These are phyloP conservation scores for Apis cerana DNA, from an alignment of 1,140 invertebrate genomes.

Conservation along the genomic window DNA sequence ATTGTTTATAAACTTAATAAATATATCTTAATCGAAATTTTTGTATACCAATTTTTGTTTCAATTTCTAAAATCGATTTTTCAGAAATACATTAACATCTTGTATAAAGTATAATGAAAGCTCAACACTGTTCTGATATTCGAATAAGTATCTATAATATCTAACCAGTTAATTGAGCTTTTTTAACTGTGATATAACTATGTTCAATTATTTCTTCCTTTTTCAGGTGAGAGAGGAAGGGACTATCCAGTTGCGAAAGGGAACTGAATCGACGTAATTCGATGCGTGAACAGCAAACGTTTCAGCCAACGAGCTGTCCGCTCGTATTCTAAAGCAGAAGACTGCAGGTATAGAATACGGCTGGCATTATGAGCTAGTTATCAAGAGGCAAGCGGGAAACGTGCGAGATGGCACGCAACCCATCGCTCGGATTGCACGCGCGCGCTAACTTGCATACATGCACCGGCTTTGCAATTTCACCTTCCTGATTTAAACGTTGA, in stretches of 20 bases:
- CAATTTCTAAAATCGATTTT: no score
- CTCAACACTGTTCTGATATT: neutral
- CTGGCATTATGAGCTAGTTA: slow-evolving; percentile 35
- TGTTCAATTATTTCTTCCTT: neutral
- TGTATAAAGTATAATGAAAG: no score
- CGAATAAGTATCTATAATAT: neutral
- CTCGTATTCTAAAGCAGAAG: slow-evolving; percentile 1
- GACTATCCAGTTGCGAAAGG: neutral
- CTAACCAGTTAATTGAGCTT: neutral
- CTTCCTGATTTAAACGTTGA: slow-evolving; percentile 17
- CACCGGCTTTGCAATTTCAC: slow-evolving; percentile 19
- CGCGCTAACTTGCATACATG: neutral
- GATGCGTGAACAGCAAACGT: slow-evolving; percentile 9
- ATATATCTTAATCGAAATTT: no score
- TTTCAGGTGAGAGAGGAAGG: neutral
- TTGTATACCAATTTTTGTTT: no score
- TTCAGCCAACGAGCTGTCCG: neutral
- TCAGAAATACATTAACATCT: no score
- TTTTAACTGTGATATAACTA: neutral
- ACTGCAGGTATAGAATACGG: slow-evolving; percentile 23
- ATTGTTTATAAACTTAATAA: no score
- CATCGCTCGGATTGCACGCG: slow-evolving; percentile 36
- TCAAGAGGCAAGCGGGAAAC: slow-evolving; percentile 58
- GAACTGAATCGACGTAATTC: slow-evolving; percentile 22
- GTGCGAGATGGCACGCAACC: slow-evolving; percentile 67